Conservation (phyloP, 2,888 invertebrate genomes). For the Lymantria monacha region DNA sequence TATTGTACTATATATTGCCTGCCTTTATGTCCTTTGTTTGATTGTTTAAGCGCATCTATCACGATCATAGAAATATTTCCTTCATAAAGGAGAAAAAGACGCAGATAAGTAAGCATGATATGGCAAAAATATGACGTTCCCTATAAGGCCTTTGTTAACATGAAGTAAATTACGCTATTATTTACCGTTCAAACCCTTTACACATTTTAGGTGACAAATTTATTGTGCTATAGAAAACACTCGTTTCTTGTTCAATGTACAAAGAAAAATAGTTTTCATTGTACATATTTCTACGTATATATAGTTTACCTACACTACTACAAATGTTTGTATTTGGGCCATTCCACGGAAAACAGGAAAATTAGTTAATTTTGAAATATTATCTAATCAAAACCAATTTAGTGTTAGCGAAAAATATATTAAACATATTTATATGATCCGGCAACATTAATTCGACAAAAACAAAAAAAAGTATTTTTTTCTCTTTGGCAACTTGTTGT, state of each 20-base stretch:
- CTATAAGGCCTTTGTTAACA: constrained; percentile 11
- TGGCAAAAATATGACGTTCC: constrained; percentile 5
- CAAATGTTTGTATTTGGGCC: no score
- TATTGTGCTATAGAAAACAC: constrained; percentile 35
- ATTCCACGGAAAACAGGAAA: no score
- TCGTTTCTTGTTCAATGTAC: constrained; percentile 29
- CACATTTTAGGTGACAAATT: constrained; percentile 23
- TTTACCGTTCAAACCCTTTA: constrained; percentile 27
- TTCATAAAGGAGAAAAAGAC: not conserved
- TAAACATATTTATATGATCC: no score
- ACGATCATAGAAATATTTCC: constrained; percentile 13
- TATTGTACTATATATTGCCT: constrained; percentile 17
- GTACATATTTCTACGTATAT: no score
- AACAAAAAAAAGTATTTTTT: no score
- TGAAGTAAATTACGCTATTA: constrained; percentile 29
- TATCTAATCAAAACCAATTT: no score
- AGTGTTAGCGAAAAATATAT: no score
- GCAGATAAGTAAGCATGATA: not conserved
- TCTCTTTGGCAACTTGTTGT: no score
- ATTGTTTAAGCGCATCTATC: constrained; percentile 11
- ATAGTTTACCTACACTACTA: no score
- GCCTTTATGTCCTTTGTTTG: constrained; percentile 24
- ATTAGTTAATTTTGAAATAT: no score
- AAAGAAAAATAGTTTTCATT: not conserved
- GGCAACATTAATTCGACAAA: no score